A percentile compares a stretch with the other conserved stretches of the same genome.
Conservation (phyloP, 2,797 vertebrate genomes). For the Bradypus variegatus region DNA sequence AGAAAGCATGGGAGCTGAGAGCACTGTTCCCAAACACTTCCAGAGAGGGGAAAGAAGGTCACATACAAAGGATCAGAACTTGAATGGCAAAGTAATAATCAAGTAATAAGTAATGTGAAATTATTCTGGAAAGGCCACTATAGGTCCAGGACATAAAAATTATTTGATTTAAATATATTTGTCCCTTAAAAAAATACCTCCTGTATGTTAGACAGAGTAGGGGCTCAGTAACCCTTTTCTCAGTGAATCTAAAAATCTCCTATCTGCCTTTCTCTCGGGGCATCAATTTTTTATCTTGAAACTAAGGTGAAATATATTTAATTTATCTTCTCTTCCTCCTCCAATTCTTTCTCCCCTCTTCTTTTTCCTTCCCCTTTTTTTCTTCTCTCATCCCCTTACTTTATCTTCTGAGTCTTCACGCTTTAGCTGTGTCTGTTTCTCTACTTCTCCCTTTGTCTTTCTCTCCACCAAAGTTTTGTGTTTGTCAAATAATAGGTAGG, state of each 20-base stretch:
- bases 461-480: slow-evolving; percentile 80
- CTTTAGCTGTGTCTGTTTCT: slow-evolving; percentile 32
- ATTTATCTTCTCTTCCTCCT: background rate
- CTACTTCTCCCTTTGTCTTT: slow-evolving; percentile 56
- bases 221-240: background rate
- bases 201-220: background rate
- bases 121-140: background rate
- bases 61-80: background rate
- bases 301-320: background rate
- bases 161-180: background rate
- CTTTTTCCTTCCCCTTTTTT: background rate
- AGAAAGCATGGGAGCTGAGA: no score
- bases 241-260: background rate
- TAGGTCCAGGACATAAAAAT: background rate
- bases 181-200: background rate
- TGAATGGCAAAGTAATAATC: background rate
- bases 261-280: background rate
- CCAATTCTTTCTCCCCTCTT: background rate
- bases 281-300: slow-evolving; percentile 16
- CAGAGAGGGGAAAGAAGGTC: background rate
- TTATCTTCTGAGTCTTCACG: slow-evolving; percentile 27
- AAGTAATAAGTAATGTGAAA: background rate
- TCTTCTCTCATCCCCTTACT: background rate
- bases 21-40: background rate
- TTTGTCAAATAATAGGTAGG: slow-evolving; percentile 88